These are phyloP conservation scores for Bungarus multicinctus DNA, from an alignment of 2,113 vertebrate species.

Conservation along the genomic window DNA sequence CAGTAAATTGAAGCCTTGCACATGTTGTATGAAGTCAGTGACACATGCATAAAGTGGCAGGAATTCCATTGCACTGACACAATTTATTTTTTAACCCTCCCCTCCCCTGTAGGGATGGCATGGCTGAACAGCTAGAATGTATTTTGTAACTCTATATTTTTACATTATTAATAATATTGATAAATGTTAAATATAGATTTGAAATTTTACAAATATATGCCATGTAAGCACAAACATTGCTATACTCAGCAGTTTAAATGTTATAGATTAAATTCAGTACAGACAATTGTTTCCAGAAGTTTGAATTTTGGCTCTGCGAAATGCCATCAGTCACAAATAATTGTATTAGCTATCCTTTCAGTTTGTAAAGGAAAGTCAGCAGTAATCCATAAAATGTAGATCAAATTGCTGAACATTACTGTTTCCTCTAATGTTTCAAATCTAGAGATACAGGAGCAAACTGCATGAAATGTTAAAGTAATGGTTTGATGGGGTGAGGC, in stretches of 20 bases:
- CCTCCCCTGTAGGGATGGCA: neutral
- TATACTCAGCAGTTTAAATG: slow-evolving; percentile 30
- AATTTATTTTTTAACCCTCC: neutral
- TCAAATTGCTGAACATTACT: neutral
- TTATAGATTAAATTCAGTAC: slow-evolving; percentile 29
- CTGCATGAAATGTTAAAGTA: neutral
- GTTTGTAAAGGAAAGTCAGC: neutral
- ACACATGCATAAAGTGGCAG: neutral
- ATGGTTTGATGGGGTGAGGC: neutral
- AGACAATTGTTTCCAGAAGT: slow-evolving; percentile 2
- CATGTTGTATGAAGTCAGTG: neutral
- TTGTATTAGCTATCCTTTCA: neutral
- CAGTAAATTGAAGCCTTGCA: neutral
- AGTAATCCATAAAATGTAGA: slow-evolving; percentile 14
- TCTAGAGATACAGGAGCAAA: neutral
- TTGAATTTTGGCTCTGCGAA: neutral
- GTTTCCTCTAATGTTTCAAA: neutral
- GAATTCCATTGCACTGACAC: neutral
- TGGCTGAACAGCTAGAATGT: neutral
- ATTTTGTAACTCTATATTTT: slow-evolving; percentile 24
- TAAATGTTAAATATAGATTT: slow-evolving; percentile 16
- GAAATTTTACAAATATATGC: slow-evolving; percentile 18
- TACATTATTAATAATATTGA: neutral
- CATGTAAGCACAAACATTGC: neutral
- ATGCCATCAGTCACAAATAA: slow-evolving; percentile 18